Base-by-base conservation (phyloP, 2,888 invertebrate genomes). In the Xanthorhoe designata region DNA sequence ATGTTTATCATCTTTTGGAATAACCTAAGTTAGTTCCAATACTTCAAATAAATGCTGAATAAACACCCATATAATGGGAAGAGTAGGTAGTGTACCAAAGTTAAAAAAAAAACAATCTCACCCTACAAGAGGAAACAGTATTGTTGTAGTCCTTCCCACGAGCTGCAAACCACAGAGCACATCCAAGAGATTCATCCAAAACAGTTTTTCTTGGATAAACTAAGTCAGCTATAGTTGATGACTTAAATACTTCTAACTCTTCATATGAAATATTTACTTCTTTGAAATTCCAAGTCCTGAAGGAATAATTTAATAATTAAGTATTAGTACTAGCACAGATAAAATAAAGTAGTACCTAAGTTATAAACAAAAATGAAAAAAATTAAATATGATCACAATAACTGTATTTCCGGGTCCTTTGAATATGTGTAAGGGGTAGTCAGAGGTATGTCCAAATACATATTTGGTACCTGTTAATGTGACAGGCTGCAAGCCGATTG, bases 111-210 rank as follows among this genome's bases (percentile, higher is more conserved):
- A 42, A 13, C 3, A 8, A 49, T 15, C 66, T 51, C 91, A 96
- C 96, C 85, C 97, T 94, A 74, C 95, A 95, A 18, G 95, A 89
- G 45, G 96, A 96, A 64, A 81, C 83, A 69, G 94, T 95, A 3
- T 73, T 61, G 42, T 63, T 29, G 10, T 78, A 75, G 56, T 96
- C 96, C 70, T 90, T 81, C 3, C 96, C 98, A 78, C 96, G 94
- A 54, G 98, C 96, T 24, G 99, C 99, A 94, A 99, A 99, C 99
- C 99, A 99, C 53, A 98, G 92, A n/a, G 97, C 99, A 84, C 97
- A 97, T 0, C 99, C 99, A 58, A 99, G 94, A 81, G 98, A 98
- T 87, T 99, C 99, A 92, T 99, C 99, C 55, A 99, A 89, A 66
- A 99, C 96, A 0, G 98, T 98, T 74, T 95, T 94, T 61, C 97